Evolutionary conservation across 1,140 invertebrate species (phyloP), one percentile per base, ranked within the genome.

Genomic region (Matsumurasca onukii): DNA sequence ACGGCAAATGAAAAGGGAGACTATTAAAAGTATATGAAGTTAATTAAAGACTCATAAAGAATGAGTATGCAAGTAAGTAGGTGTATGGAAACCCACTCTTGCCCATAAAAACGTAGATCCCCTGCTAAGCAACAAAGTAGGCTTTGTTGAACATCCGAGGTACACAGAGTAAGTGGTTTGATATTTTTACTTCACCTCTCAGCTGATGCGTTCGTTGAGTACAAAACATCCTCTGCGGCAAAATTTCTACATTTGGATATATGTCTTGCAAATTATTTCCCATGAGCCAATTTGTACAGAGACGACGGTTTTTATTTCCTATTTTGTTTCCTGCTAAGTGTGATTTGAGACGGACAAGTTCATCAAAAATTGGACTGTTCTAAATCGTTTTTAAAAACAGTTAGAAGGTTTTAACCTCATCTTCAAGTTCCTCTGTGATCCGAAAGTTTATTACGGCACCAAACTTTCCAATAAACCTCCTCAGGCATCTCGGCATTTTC

Each of bases 171-270:
- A 63, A 34, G 27, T 13, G 12, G 61, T 34, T 63, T 34, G 61
- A 24, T 34, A 34, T 63, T 63, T 63, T 31, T 63, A 5, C 31
- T 20, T 34, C n/a, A 34, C 31, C 61, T 63, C 61, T 63, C 61
- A 27, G 61, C 61, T 63, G 20, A 63, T 63, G 55, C 55, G 30
- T 63, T 63, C 27, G 29, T 63, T 63, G 61, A 13, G 34, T 45
- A 63, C 29, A 63, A 34, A 63, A 15, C 31, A 63, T 34, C 29
- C n/a, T 63, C 27, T 31, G n/a, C 27, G 22, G 61, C 34, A 5
- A 63, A 63, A 63, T 63, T 63, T 63, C 27, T 9, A 63, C 61
- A 63, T 63, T 63, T 34, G 61, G 29, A 34, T 63, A 63, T 5
- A 63, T 63, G 20, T 63, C 31, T 34, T 63, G n/a, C 31, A 63